phyloP scores from a whole-genome alignment of 2,888 invertebrate species.

The Elysia crispata region DNA sequence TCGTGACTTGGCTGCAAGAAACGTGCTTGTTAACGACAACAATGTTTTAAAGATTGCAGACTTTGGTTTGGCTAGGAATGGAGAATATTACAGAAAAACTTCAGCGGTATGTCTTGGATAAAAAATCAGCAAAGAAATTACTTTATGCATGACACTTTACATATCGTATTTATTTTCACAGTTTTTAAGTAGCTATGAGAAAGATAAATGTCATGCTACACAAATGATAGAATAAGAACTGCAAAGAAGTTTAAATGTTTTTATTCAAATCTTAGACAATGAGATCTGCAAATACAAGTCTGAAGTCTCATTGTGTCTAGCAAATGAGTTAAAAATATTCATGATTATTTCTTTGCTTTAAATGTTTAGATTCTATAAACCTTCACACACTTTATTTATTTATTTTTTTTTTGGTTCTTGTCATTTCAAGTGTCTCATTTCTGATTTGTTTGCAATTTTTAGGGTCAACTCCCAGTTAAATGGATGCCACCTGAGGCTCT shows the following conservation, averaged over 20 bases:
- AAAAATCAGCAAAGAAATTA: neutral
- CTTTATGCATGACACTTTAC: too few relatives aligned
- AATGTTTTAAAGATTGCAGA: conserved; percentile 98
- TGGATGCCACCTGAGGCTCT: conserved; percentile 99
- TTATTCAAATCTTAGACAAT: too few relatives aligned
- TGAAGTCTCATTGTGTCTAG: too few relatives aligned
- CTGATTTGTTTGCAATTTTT: conserved; percentile 42
- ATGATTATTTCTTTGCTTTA: too few relatives aligned
- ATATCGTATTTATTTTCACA: too few relatives aligned
- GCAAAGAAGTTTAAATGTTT: too few relatives aligned
- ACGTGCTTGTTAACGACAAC: conserved; percentile 95
- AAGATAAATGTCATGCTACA: neutral
- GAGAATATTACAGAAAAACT: conserved; percentile 96
- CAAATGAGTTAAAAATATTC: too few relatives aligned
- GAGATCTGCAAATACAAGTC: too few relatives aligned
- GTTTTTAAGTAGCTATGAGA: too few relatives aligned
- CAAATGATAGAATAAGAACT: neutral
- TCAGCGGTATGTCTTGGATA: conserved; percentile 82
- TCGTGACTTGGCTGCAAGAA: conserved; percentile 52
- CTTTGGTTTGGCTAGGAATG: conserved; percentile 95
- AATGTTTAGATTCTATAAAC: too few relatives aligned
- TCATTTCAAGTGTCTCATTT: too few relatives aligned
- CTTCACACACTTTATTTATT: conserved; percentile 2
- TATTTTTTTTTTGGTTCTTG: neutral
- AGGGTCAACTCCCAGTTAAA: conserved; percentile 97